phyloP scores from a whole-genome alignment of 2,113 vertebrate species.

The Elephantulus edwardii region DNA sequence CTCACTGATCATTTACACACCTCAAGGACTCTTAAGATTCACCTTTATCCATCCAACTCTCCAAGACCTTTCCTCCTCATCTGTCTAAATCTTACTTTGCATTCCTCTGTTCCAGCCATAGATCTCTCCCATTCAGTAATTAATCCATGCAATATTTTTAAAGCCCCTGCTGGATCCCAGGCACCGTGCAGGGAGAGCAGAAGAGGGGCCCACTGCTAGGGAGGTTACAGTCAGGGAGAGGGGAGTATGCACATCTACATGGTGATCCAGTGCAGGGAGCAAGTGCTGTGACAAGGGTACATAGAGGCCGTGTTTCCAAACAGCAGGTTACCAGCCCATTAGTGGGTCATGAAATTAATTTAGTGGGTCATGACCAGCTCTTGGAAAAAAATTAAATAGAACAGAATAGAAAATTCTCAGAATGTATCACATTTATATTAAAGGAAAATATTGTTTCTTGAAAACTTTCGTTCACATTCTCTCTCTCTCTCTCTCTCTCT shows the following conservation, averaged over 20 bases:
- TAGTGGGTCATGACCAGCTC: conserved; percentile 55
- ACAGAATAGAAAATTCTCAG: conserved; percentile 43
- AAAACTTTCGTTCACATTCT: conserved; percentile 7
- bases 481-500: no score
- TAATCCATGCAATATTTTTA: background rate
- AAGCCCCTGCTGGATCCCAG: background rate
- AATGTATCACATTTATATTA: background rate
- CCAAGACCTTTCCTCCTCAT: background rate
- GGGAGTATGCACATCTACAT: background rate
- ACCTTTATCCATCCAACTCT: background rate
- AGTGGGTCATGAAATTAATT: conserved; percentile 68
- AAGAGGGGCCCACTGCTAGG: background rate
- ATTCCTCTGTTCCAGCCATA: background rate
- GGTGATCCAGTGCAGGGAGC: background rate
- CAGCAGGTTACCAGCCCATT: background rate
- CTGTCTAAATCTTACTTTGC: background rate
- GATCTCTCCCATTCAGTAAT: background rate
- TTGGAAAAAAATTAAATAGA: conserved; percentile 47
- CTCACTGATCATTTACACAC: background rate
- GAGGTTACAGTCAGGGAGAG: background rate
- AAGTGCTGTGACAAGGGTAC: background rate
- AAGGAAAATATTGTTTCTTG: conserved; percentile 1
- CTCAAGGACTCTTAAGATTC: background rate
- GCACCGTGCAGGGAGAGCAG: background rate
- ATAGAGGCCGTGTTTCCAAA: conserved; percentile 28